Evolutionary conservation across 2,888 invertebrate species (phyloP).

Genomic region (Aricia artaxerxes): DNA sequence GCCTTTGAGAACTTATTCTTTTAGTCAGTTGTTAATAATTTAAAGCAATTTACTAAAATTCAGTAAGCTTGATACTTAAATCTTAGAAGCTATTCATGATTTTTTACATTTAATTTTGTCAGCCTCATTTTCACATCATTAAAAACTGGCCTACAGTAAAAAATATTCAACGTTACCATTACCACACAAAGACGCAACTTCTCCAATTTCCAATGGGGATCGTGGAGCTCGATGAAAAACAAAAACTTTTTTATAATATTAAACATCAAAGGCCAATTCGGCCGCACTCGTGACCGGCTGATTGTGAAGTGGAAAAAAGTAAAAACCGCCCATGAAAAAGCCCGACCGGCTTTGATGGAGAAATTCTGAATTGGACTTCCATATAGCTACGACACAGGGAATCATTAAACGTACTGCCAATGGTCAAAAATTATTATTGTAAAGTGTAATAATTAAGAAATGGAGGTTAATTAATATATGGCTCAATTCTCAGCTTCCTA

Average conservation of each 20-base stretch:
- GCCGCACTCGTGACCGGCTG: constrained; percentile 21
- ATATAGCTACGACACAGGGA: constrained; percentile 4
- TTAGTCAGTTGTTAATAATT: too few species aligned
- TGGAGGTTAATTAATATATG: too few species aligned
- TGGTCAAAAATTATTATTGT: not conserved
- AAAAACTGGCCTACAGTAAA: not conserved
- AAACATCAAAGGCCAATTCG: constrained; percentile 26
- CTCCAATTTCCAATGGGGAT: constrained; percentile 13
- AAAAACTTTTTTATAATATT: constrained; percentile 29
- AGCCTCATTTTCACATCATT: not conserved
- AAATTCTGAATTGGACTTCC: constrained; percentile 15
- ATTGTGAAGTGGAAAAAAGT: constrained; percentile 26
- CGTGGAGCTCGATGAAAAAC: constrained; percentile 19
- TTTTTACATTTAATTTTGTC: not conserved
- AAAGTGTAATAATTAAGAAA: too few species aligned
- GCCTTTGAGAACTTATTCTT: not conserved
- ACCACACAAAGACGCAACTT: constrained; percentile 3
- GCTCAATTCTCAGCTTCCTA: too few species aligned
- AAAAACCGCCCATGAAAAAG: constrained; percentile 29
- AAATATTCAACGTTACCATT: not conserved
- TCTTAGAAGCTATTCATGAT: too few species aligned
- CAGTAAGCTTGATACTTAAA: too few species aligned
- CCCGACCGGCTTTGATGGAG: constrained; percentile 11
- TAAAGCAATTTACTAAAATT: too few species aligned
- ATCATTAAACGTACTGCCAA: not conserved